phyloP scores from a whole-genome alignment of 2,797 vertebrate genomes.

The Dendrocincla fuliginosa region DNA sequence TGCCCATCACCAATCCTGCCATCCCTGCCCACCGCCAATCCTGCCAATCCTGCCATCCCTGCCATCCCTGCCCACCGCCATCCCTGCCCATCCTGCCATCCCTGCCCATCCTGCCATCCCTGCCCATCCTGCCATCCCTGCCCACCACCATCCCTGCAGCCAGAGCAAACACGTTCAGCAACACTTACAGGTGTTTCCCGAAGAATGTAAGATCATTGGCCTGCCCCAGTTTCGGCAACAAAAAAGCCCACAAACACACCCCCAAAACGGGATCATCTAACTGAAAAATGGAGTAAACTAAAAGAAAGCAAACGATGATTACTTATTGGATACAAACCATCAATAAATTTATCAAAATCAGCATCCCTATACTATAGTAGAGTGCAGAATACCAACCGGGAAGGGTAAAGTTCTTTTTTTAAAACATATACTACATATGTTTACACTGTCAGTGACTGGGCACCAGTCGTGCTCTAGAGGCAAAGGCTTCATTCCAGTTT shows the following conservation, averaged over 20 bases:
- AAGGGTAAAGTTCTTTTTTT: neutral
- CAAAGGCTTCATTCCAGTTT: neutral
- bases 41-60: neutral
- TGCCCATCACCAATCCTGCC: too few species aligned
- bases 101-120: neutral
- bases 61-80: too few species aligned
- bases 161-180: neutral
- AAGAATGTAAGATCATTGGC: neutral
- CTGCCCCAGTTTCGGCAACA: neutral
- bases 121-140: neutral
- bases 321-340: neutral
- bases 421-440: neutral
- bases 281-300: neutral
- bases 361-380: neutral
- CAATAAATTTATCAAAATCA: neutral
- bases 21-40: neutral
- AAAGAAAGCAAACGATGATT: neutral
- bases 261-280: neutral
- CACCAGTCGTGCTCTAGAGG: neutral
- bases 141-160: too few species aligned
- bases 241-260: neutral
- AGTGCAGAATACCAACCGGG: neutral
- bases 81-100: too few species aligned
- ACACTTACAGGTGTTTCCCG: neutral
- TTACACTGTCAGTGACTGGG: accelerated